phyloP scores from a whole-genome alignment of 2,888 invertebrate genomes.

The Drosophila basisetae region DNA sequence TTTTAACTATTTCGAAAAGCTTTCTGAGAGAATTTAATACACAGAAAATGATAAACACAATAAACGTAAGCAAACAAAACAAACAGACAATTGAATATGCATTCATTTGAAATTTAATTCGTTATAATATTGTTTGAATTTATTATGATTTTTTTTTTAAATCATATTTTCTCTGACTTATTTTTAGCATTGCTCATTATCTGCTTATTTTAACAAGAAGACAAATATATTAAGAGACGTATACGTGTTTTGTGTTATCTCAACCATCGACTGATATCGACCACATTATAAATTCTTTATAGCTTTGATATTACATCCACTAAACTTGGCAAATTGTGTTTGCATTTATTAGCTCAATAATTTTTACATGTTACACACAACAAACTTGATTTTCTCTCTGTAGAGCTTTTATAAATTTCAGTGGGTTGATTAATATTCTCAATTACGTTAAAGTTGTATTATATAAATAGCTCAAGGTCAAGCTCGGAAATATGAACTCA shows the following conservation, averaged over 20 bases:
- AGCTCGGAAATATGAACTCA: too few relatives aligned
- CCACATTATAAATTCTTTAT: neutral
- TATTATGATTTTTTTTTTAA: neutral
- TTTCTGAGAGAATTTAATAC: neutral
- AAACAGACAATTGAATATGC: neutral
- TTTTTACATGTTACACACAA: neutral
- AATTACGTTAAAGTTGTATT: neutral
- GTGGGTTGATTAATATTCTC: neutral
- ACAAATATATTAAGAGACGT: neutral
- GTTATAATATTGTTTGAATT: neutral
- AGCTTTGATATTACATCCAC: neutral
- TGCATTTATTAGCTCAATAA: neutral
- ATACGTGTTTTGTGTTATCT: neutral
- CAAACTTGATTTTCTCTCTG: neutral
- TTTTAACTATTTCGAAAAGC: neutral
- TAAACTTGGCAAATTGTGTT: neutral
- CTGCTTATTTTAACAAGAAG: neutral
- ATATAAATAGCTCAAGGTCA: neutral
- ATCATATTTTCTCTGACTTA: too few relatives aligned
- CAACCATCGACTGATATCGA: neutral
- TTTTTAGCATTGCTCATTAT: neutral
- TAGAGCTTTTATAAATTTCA: neutral
- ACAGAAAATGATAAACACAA: neutral
- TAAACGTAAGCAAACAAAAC: neutral
- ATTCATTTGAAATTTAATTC: neutral